Percentiles rank a stretch among this genome's conserved stretches.
These are phyloP conservation scores for Gyrodactylus salaris DNA, from an alignment of 1,140 invertebrate genomes.

Conservation along the genomic window DNA sequence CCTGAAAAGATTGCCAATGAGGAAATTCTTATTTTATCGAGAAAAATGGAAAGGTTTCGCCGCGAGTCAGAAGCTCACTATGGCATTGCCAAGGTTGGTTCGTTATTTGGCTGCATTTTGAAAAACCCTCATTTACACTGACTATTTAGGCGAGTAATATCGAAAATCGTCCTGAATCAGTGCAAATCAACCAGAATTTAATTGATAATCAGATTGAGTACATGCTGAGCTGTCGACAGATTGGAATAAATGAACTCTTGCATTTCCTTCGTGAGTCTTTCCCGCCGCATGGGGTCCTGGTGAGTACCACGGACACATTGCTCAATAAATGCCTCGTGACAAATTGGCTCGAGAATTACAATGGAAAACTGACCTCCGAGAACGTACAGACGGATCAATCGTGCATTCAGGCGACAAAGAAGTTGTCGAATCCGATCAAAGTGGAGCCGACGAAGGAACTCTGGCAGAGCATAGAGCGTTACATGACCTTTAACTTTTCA, in stretches of 20 bases:
- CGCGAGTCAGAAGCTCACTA: background rate
- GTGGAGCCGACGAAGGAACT: background rate
- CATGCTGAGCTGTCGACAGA: background rate
- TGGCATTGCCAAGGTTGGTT: background rate
- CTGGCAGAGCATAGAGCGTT: background rate
- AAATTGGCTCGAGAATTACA: background rate
- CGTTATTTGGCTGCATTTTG: too few relatives aligned
- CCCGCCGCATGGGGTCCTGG: background rate
- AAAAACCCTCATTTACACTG: too few relatives aligned
- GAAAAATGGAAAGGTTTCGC: background rate
- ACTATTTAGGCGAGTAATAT: too few relatives aligned
- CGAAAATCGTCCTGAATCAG: background rate
- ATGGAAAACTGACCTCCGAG: background rate
- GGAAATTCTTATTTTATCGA: background rate
- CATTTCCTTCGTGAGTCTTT: background rate
- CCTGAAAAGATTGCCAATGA: background rate
- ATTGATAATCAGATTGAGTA: background rate
- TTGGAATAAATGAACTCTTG: background rate
- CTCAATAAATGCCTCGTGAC: background rate
- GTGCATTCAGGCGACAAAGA: background rate
- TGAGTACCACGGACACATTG: background rate
- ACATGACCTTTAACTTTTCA: background rate
- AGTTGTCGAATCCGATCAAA: background rate
- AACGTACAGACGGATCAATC: background rate
- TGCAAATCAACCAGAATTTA: background rate